Conservation (phyloP, 2,797 vertebrate genomes). For the Prionace glauca region DNA sequence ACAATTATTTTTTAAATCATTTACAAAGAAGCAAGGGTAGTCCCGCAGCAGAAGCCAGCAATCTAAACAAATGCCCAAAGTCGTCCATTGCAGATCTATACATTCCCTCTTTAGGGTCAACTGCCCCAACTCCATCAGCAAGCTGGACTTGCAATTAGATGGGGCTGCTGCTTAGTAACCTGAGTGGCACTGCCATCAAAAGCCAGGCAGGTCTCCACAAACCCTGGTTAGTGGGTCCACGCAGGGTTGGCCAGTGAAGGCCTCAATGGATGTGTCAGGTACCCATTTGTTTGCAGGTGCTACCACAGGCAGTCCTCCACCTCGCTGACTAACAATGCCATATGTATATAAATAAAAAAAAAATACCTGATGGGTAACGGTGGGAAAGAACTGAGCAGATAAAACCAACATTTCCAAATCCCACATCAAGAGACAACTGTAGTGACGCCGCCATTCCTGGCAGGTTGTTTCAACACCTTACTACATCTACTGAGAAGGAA, state of each 20-base stretch:
- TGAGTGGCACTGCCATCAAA: background rate
- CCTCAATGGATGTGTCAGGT: background rate
- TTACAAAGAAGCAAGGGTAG: background rate
- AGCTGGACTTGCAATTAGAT: background rate
- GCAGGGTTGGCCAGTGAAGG: background rate
- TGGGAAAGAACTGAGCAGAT: background rate
- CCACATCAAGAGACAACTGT: background rate
- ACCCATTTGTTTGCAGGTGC: background rate
- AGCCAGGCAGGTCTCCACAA: background rate
- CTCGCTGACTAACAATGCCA: background rate
- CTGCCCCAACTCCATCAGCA: background rate
- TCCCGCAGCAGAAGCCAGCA: background rate
- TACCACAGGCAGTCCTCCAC: background rate
- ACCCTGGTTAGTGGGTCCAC: too few relatives aligned
- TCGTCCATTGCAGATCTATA: too few relatives aligned
- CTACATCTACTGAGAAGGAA: background rate
- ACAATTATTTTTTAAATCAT: background rate
- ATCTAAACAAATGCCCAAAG: background rate
- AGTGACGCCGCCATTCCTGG: background rate
- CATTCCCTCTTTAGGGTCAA: background rate
- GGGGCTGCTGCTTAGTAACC: background rate
- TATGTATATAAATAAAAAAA: background rate
- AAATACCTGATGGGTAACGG: background rate
- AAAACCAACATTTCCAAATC: background rate
- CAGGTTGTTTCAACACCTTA: background rate